A percentile compares a stretch with the other conserved stretches of the same genome.
These are phyloP conservation scores for Sphaerophoria taeniata DNA, from an alignment of 2,888 invertebrate species.

Conservation along the genomic window DNA sequence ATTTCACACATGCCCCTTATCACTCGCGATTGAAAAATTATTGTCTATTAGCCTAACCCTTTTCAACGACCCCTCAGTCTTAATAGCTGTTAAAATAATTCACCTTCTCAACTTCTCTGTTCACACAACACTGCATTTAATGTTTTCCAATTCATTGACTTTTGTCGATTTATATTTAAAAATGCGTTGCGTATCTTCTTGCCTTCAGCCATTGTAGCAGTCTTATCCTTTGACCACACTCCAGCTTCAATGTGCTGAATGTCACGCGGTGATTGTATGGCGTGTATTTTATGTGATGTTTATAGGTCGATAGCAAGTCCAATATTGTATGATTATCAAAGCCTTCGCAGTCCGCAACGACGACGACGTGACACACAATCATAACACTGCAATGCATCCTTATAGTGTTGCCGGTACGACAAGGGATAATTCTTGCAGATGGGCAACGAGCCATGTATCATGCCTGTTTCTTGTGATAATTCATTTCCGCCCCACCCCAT, in stretches of 20 bases:
- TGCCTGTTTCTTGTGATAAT: constrained; percentile 64
- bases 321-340: constrained; percentile 33
- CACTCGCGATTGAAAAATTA: too few species aligned
- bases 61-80: constrained; percentile 20
- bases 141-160: constrained; percentile 63
- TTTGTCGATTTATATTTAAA: constrained; percentile 38
- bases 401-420: constrained; percentile 22
- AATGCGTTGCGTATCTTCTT: constrained; percentile 69
- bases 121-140: constrained; percentile 42
- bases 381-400: constrained; percentile 68
- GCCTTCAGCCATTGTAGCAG: constrained; percentile 34
- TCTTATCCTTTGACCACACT: constrained; percentile 55
- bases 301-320: background rate
- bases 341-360: constrained; percentile 18
- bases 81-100: background rate
- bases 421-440: constrained; percentile 64
- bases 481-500: constrained; percentile 10
- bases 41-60: constrained; percentile 7
- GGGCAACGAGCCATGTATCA: constrained; percentile 67
- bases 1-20: too few species aligned
- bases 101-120: background rate
- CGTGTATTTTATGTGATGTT: background rate
- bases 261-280: background rate
- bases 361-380: constrained; percentile 56
- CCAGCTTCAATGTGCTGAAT: constrained; percentile 19